phyloP scores from a whole-genome alignment of 2,797 vertebrate species.

The Corythornis leucogaster region DNA sequence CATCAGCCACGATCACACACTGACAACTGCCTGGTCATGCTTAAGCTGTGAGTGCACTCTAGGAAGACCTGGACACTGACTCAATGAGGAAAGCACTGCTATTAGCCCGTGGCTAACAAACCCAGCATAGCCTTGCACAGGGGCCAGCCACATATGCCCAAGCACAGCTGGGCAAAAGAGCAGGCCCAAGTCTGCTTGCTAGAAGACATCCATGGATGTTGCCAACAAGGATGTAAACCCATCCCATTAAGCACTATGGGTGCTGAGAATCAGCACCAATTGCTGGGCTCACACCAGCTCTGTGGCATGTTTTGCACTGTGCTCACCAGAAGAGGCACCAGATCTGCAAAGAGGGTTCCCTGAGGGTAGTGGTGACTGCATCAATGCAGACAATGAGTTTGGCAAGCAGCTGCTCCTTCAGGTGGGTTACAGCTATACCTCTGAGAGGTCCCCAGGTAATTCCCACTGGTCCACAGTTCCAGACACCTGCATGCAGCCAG shows the following conservation, averaged over 20 bases:
- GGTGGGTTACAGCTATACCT: not conserved
- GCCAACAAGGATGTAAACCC: accelerated
- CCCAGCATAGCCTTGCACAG: not conserved
- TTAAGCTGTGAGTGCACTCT: not conserved
- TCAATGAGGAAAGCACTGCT: not conserved
- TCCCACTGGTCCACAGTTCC: not conserved
- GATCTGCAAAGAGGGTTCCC: not conserved
- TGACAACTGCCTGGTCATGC: not conserved
- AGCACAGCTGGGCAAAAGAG: not conserved
- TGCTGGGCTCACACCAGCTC: not conserved
- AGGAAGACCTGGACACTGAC: not conserved
- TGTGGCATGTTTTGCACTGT: not conserved
- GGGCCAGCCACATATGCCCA: not conserved
- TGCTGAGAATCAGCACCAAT: not conserved
- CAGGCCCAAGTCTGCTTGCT: not conserved
- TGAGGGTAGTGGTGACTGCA: not conserved
- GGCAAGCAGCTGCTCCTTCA: not conserved
- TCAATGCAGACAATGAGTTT: not conserved
- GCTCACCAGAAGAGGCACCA: not conserved
- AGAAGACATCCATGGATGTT: not conserved
- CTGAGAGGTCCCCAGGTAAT: not conserved
- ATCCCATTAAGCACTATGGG: not conserved
- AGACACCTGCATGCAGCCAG: not conserved
- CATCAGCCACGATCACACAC: not conserved
- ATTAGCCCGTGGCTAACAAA: not conserved